Percentiles rank a stretch among this genome's conserved stretches.
Conservation (phyloP, 2,888 invertebrate species). For the Plebejus melissa region DNA sequence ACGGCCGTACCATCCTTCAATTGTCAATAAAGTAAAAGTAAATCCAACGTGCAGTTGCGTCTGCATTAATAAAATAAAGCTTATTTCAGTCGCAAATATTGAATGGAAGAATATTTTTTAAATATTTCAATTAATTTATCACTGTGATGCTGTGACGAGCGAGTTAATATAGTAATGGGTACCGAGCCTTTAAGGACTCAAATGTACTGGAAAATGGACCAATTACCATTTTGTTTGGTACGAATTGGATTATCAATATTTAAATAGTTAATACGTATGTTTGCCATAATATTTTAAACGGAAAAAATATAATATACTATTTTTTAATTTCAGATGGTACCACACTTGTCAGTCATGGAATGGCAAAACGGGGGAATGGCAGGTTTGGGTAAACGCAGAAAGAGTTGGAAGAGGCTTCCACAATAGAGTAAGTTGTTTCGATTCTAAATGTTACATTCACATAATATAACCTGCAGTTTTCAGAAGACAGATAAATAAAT, state of each 20-base stretch:
- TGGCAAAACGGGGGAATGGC: conserved; percentile 93
- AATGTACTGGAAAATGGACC: not conserved
- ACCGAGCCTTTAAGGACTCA: not conserved
- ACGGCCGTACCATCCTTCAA: too few relatives aligned
- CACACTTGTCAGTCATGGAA: conserved; percentile 94
- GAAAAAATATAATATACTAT: not conserved
- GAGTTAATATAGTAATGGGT: conserved; percentile 1
- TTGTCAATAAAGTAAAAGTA: not conserved
- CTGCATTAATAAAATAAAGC: not conserved
- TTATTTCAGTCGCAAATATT: not conserved
- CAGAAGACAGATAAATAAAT: not conserved
- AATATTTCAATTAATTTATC: conserved; percentile 19
- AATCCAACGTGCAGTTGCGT: not conserved
- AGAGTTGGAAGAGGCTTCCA: conserved; percentile 92
- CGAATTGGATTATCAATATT: not conserved
- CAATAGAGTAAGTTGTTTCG: conserved; percentile 83
- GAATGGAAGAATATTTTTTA: not conserved
- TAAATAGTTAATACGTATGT: not conserved
- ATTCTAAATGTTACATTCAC: not conserved
- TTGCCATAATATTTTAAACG: not conserved
- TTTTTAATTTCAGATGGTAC: conserved; percentile 82
- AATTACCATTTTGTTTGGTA: not conserved
- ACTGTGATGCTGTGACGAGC: not conserved
- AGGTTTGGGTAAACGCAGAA: conserved; percentile 92
- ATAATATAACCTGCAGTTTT: not conserved